Evolutionary conservation across 1,140 invertebrate species (phyloP).

Genomic region (Bombus pascuorum): DNA sequence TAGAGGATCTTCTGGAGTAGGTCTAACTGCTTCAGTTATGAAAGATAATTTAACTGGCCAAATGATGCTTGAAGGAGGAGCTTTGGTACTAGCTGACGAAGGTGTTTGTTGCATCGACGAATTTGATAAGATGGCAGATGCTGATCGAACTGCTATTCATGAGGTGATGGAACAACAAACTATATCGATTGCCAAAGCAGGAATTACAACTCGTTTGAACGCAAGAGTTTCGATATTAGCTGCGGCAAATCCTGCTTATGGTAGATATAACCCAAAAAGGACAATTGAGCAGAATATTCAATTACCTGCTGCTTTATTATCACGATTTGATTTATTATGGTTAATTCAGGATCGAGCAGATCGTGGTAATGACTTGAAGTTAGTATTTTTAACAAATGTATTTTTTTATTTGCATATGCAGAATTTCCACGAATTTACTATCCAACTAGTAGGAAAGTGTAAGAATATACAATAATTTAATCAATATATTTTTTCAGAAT

Average conservation of each 20-base stretch:
- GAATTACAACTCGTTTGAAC: constrained; percentile 98
- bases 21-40: constrained; percentile 98
- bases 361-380: constrained; percentile 94
- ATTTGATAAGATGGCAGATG: constrained; percentile 99
- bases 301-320: constrained; percentile 98
- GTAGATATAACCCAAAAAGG: constrained; percentile 97
- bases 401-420: constrained; percentile 7
- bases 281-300: constrained; percentile 99
- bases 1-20: constrained; percentile 97
- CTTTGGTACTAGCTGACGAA: constrained; percentile 98
- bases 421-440: neutral
- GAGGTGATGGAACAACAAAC: constrained; percentile 99
- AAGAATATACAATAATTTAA: constrained; percentile 8
- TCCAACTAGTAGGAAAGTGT: no score
- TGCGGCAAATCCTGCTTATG: constrained; percentile 99
- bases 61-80: constrained; percentile 98
- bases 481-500: constrained; percentile 84
- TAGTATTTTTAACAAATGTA: constrained; percentile 46
- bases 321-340: constrained; percentile 99
- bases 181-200: constrained; percentile 99
- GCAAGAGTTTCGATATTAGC: constrained; percentile 98
- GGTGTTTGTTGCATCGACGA: constrained; percentile 99
- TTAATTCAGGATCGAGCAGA: constrained; percentile 97
- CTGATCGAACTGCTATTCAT: constrained; percentile 98
- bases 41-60: constrained; percentile 99